Percentiles rank a stretch among this genome's conserved stretches.
phyloP scores from a whole-genome alignment of 2,888 invertebrate genomes.

The Tuta absoluta region DNA sequence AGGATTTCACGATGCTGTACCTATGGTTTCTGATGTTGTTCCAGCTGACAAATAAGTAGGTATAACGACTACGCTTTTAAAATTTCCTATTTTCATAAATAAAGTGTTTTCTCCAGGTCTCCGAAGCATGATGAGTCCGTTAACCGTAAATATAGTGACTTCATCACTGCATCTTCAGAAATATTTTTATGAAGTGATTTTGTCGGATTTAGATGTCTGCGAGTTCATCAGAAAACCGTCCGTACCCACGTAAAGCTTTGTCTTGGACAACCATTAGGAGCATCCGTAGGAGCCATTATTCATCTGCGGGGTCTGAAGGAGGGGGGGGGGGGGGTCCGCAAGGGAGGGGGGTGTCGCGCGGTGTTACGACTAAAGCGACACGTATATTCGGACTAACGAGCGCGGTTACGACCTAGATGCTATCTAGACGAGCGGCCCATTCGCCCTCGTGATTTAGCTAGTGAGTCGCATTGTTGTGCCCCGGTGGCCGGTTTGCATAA shows the following conservation, averaged over 20 bases:
- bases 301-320: neutral
- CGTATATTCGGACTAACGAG: slow-evolving; percentile 31
- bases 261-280: slow-evolving; percentile 4
- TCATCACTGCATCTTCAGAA: no score
- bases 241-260: neutral
- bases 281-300: slow-evolving; percentile 9
- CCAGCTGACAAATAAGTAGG: neutral
- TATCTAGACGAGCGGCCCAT: slow-evolving; percentile 35
- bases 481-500: slow-evolving; percentile 9
- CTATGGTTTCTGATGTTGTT: neutral
- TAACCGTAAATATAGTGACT: no score
- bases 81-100: no score
- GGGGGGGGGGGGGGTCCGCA: neutral
- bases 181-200: no score
- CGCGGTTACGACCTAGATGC: slow-evolving; percentile 28
- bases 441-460: slow-evolving; percentile 26
- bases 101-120: no score
- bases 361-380: slow-evolving; percentile 11
- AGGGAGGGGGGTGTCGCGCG: neutral
- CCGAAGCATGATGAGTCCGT: no score
- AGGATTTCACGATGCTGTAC: no score
- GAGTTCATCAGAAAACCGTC: neutral
- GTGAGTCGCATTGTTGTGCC: slow-evolving; percentile 22
- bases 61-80: no score
- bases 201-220: neutral